phyloP scores from a whole-genome alignment of 2,113 vertebrate species.

The Ascaphus truei region DNA sequence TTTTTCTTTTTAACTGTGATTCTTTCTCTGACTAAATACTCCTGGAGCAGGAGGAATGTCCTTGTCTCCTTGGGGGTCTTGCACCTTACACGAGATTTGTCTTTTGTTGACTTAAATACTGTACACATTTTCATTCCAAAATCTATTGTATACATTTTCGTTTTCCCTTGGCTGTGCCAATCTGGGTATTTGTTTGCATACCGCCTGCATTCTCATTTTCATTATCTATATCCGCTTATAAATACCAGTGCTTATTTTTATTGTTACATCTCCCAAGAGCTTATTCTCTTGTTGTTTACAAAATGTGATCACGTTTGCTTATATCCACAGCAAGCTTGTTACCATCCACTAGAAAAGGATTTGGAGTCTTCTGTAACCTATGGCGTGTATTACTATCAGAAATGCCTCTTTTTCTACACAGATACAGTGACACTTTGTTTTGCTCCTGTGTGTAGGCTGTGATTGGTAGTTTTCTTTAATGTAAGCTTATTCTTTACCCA shows the following conservation, averaged over 20 bases:
- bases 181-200: neutral
- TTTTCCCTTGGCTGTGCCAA: no score
- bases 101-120: no score
- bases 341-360: constrained; percentile 11
- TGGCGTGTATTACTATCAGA: constrained; percentile 25
- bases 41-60: no score
- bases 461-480: constrained; percentile 36
- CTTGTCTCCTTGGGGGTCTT: no score
- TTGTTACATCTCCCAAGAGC: constrained; percentile 1
- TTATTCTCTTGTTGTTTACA: constrained; percentile 41
- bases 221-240: neutral
- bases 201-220: neutral
- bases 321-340: constrained; percentile 1
- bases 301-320: constrained; percentile 37
- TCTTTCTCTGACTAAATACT: no score
- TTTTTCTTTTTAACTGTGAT: no score
- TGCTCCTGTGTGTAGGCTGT: constrained; percentile 16
- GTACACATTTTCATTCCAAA: no score
- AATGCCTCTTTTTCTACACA: constrained; percentile 20
- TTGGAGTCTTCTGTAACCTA: constrained; percentile 14
- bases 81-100: no score
- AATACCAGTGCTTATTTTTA: neutral
- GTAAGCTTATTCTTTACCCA: constrained; percentile 52
- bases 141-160: no score
- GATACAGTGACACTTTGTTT: constrained; percentile 35